Base-by-base conservation (phyloP, 2,797 vertebrate genomes). In the Menidia menidia region DNA sequence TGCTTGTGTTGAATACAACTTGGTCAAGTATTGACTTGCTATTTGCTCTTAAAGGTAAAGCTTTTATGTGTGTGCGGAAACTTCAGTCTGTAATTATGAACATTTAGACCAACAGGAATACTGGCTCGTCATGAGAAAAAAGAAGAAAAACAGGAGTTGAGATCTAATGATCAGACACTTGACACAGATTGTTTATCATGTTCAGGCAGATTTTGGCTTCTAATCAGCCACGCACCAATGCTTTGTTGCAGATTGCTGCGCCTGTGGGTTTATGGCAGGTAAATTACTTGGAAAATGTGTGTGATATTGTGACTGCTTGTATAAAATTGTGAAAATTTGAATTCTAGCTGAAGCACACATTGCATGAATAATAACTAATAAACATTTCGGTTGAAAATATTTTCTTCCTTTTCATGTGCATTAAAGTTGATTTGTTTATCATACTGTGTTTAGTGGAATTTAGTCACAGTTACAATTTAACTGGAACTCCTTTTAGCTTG, bases 91-190 rank as follows among this genome's bases (percentile, higher is more conserved):
- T 82, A 75, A 77, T 87, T 78, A 74, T 51, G 79, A 31, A 35
- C 25, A 19, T 71, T 52, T 39, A 48, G 25, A 60, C 33, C 4
- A 18, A 64, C 60, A 71, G 51, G 44, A 25, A 48, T 71, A 72
- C 75, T 52, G 55, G 45, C 64, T 31, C 51, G 75, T 70, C 67
- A 82, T 75, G 71, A 67, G 54, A 76, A 59, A 64, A 63, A 56
- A 31, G 14, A 63, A 35, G 31, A 33, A 64, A 74, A 64, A 73
- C 39, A 68, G 13, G 43, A 66, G 25, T 42, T 35, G 8, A 15
- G 43, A 74, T 60, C 54, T 71, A 61, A 56, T 50, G 25, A 71
- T 77, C 65, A 88, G 64, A 86, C 81, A 73, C 77, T 72, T 89
- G 61, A 85, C 81, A 83, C 13, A 55, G 51, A 15, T 67, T 73